A percentile compares a stretch with the other conserved stretches of the same genome.
phyloP scores from a whole-genome alignment of 2,113 vertebrate species.

The Peromyscus maniculatus region DNA sequence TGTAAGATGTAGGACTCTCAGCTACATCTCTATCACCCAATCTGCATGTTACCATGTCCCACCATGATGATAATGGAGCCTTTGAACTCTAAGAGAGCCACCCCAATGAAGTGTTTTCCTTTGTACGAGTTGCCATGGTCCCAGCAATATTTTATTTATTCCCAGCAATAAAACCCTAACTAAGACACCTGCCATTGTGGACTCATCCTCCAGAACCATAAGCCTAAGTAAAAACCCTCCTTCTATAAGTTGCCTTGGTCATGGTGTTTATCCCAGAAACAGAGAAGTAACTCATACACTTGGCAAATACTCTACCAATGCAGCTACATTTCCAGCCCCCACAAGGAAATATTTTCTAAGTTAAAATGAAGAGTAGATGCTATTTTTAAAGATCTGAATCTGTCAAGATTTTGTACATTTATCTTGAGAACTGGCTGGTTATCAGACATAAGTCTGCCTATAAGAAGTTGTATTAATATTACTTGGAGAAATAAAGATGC shows the following conservation, averaged over 20 bases:
- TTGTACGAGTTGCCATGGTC: not conserved
- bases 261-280: not conserved
- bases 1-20: not conserved
- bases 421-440: not conserved
- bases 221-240: not conserved
- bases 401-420: not conserved
- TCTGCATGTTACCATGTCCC: not conserved
- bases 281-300: too few relatives aligned
- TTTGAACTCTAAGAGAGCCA: not conserved
- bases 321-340: not conserved
- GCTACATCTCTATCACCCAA: not conserved
- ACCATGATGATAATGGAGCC: not conserved
- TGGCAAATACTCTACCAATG: not conserved
- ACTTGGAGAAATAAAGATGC: not conserved
- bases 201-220: not conserved
- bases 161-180: not conserved
- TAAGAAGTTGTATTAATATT: not conserved
- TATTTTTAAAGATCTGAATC: not conserved
- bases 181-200: not conserved
- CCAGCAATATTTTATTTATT: not conserved
- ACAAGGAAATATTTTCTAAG: not conserved
- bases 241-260: not conserved
- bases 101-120: not conserved
- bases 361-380: conserved; percentile 8
- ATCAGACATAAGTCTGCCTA: not conserved